Base-by-base conservation (phyloP, 2,888 invertebrate species). In the Drosophila falleni region DNA sequence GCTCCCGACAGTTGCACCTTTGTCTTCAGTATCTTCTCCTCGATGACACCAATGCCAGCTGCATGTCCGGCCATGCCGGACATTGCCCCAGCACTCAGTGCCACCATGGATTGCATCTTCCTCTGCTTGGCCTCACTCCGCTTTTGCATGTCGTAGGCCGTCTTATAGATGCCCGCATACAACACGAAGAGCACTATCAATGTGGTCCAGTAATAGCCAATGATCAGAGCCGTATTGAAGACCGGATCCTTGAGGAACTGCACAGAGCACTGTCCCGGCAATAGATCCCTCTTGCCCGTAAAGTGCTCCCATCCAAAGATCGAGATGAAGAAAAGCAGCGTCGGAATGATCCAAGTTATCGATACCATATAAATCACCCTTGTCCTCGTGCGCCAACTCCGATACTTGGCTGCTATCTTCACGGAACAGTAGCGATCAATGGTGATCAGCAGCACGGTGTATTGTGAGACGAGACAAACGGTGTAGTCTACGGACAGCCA, bases 271-370 rank as follows among this genome's bases (percentile, higher is more conserved):
- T 97, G 96, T 1, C 97, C 97, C 13, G 97, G 97, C 82, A 95
- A 93, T 58, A 98, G 94, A 85, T 98, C 97, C 70, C 98, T 94
- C 90, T 96, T 97, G 19, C 99, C 99, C 49, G 98, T 97, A 90
- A 99, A 99, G 92, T 98, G 98, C 91, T 99, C 99, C 98, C 99
- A 99, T 46, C 99, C 99, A 91, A 99, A 98, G 81, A 99, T 99
- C 74, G 98, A 98, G 78, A 98, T 98, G 93, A 99, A 99, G 93
- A 99, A 99, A 10, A 99, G 94, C 65, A 98, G 93, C 1, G 98
- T 97, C 50, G 99, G 99, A 82, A 99, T 96, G 60, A 98, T 97
- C 99, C 99, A 99, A 0, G 98, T 98, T 47, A 98, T 96, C 5
- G 97, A 96, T 1, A 99, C 97, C 97, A 99, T 98, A 95, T 97